Base-by-base conservation (phyloP, 2,113 vertebrate species). In the Lucifuga dentata region DNA sequence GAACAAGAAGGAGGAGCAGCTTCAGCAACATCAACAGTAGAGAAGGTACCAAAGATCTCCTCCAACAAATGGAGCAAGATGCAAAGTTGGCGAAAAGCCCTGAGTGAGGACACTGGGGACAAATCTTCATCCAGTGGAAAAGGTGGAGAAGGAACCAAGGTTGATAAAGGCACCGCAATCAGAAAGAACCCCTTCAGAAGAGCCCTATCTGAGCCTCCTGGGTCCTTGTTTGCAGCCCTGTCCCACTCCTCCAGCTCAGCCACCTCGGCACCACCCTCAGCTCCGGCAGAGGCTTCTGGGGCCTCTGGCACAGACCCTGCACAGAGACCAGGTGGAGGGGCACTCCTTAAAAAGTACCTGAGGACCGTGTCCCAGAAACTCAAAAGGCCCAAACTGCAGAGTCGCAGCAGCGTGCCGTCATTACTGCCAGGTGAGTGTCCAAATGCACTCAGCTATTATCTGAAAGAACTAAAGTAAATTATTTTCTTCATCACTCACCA, bases 171-270 rank as follows among this genome's bases (percentile, higher is more conserved):
- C 0, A 5, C 56, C 9, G 48, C 21, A 0, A 13, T 70, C 12
- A 88, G 86, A 0, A 92, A 94, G 74, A 95, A 95, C 33, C 92
- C 95, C 0, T 97, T 97, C 83, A 93, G 90, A 11, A 89, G 96
- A 24, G 95, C 95, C 8, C 84, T 93, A 38, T 96, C 95, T 0
- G 93, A 93, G 2, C 95, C 96, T 11, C 83, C 91, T 0, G 91
- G 92, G 1, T 84, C 90, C 0, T 68, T 93, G 2, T 83, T 92
- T 6, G 2, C 88, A 0, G 50, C 78, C 12, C 23, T 67, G 40
- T 41, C 76, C 0, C 8, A 76, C 0, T 77, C 87, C 1, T 63
- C 87, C 33, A 49, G 21, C 65, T 40, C 78, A 0, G 19, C 40
- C 33, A 11, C 19, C 19, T 11, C 87, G 2, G 15, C 72, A 9